These are phyloP conservation scores for Meloidogyne exigua DNA, from an alignment of 1,140 invertebrate species.

Conservation along the genomic window DNA sequence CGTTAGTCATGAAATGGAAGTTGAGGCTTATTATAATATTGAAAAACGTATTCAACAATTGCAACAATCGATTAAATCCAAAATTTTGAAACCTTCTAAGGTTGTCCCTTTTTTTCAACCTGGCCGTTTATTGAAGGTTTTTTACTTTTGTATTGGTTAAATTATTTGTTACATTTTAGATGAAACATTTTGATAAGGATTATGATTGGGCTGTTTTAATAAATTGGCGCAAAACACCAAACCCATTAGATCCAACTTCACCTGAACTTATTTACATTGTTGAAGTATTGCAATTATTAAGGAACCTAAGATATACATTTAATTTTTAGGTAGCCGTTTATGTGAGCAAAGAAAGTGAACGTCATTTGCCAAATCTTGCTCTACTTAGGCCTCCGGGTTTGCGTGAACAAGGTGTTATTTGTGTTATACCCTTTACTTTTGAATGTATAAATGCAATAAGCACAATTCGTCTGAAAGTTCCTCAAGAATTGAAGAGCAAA, in stretches of 20 bases:
- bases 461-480: constrained; percentile 83
- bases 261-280: constrained; percentile 67
- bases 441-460: constrained; percentile 80
- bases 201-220: constrained; percentile 95
- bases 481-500: constrained; percentile 79
- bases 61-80: constrained; percentile 72
- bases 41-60: constrained; percentile 77
- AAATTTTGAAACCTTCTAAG: constrained; percentile 81
- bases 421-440: constrained; percentile 79
- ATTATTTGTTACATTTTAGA: constrained; percentile 65
- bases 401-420: constrained; percentile 29
- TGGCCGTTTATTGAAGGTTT: constrained; percentile 84
- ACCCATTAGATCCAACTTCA: constrained; percentile 71
- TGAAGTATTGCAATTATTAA: constrained; percentile 1
- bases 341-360: constrained; percentile 22
- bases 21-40: constrained; percentile 81
- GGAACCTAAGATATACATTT: neutral
- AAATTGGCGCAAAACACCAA: constrained; percentile 77
- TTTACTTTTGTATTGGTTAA: constrained; percentile 19
- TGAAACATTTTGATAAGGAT: constrained; percentile 79
- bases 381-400: constrained; percentile 32
- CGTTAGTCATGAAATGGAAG: constrained; percentile 73
- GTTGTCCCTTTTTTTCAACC: constrained; percentile 88
- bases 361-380: constrained; percentile 31
- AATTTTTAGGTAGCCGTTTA: constrained; percentile 20